Evolutionary conservation across 2,797 vertebrate species (phyloP).

Genomic region (Sebastiscus albofasciatus): DNA sequence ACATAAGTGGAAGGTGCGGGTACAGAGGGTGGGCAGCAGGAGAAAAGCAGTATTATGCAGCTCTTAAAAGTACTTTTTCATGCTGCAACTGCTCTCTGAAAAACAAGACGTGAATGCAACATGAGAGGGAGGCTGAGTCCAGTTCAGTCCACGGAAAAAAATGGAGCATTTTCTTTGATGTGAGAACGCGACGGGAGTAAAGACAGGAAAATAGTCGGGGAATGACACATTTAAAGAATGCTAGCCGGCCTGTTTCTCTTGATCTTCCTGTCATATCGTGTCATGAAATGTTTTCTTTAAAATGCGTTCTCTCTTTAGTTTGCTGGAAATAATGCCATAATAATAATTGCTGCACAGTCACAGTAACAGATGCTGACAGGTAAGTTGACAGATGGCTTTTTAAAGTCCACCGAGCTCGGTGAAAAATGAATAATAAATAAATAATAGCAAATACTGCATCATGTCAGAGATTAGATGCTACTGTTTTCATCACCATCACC

Average conservation of each 20-base stretch:
- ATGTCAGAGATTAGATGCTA: conserved; percentile 58
- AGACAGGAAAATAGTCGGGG: conserved; percentile 48
- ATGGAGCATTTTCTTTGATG: conserved; percentile 57
- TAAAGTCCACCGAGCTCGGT: conserved; percentile 56
- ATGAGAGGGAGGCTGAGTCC: conserved; percentile 36
- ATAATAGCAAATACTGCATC: conserved; percentile 42
- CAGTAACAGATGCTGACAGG: conserved; percentile 70
- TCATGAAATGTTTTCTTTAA: conserved; percentile 52
- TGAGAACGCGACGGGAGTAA: conserved; percentile 38
- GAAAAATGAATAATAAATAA: conserved; percentile 53
- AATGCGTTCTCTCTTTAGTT: conserved; percentile 34
- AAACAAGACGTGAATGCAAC: conserved; percentile 34
- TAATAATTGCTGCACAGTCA: conserved; percentile 61
- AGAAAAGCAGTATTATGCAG: conserved; percentile 45
- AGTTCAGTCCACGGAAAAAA: conserved; percentile 44
- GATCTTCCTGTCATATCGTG: conserved; percentile 57
- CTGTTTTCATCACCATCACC: conserved; percentile 51
- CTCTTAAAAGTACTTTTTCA: conserved; percentile 44
- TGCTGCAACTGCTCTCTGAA: conserved; percentile 29
- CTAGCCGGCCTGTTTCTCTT: conserved; percentile 45
- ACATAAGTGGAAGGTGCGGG: conserved; percentile 26
- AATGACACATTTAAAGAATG: conserved; percentile 65
- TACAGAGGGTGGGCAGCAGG: conserved; percentile 26
- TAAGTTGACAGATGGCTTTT: conserved; percentile 74
- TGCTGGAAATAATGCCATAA: conserved; percentile 51